Conservation (phyloP, 2,797 vertebrate species). For the Hyperoplus lanceolatus region DNA sequence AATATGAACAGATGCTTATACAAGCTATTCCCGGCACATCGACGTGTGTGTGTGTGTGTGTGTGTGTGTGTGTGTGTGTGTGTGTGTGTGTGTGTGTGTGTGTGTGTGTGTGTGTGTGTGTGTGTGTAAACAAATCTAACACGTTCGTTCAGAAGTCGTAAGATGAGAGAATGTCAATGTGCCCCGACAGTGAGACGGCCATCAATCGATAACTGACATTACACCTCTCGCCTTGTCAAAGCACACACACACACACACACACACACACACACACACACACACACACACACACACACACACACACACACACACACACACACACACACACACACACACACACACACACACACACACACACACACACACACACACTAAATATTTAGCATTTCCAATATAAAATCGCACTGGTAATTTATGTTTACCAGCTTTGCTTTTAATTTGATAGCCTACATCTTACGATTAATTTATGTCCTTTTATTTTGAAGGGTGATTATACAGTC, state of each 20-base stretch:
- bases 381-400: slow-evolving; percentile 71
- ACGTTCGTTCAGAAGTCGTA: slow-evolving; percentile 73
- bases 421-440: slow-evolving; percentile 64
- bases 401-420: slow-evolving; percentile 63
- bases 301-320: too few relatives aligned
- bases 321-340: too few relatives aligned
- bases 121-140: slow-evolving; percentile 73
- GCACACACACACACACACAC: too few relatives aligned
- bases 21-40: slow-evolving; percentile 81
- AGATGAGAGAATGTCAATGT: slow-evolving; percentile 88
- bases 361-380: slow-evolving; percentile 58
- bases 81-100: too few relatives aligned
- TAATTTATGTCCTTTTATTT: slow-evolving; percentile 25
- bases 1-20: slow-evolving; percentile 28
- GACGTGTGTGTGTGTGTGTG: not conserved
- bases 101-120: not conserved
- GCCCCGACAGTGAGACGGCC: slow-evolving; percentile 82
- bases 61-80: too few relatives aligned
- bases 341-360: too few relatives aligned
- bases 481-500: slow-evolving; percentile 71
- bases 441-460: slow-evolving; percentile 8
- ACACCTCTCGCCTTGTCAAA: slow-evolving; percentile 57
- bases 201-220: slow-evolving; percentile 81
- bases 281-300: too few relatives aligned
- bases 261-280: too few relatives aligned